Evolutionary conservation across 1,140 invertebrate species (phyloP), one percentile per base, ranked within the genome.

Genomic region (Pinna nobilis): DNA sequence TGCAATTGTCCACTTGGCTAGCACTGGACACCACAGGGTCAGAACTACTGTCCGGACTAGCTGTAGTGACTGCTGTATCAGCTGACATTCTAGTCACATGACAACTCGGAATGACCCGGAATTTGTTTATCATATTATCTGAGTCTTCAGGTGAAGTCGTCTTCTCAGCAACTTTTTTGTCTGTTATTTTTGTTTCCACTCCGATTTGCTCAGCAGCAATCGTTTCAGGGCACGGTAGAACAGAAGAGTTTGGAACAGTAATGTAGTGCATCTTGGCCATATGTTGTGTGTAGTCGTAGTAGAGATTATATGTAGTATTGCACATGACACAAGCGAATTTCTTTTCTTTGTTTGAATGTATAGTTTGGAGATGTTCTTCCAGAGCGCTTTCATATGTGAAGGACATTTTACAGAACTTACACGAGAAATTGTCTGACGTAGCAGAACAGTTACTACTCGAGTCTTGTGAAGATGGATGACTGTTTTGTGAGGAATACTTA

Each of bases 31-130:
- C 11, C 6, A 63, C 39, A 11, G 68, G 59, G 50, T 84, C 83
- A 49, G 72, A 82, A 57, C 83, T 84, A 68, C 84, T 86, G 49
- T 86, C 84, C 15, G 84, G 82, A 49, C 82, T 83, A 37, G 79
- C 80, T 44, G 74, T 70, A 1, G 79, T 79, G 3, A 79, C 79
- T 9, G 78, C 77, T 15, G 72, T 71, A 35, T 86, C 84, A 4
- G 84, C 83, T 9, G 79, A 71, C 49, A 76, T 69, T 63, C 70
- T 77, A 0, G 28, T 49, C 30, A 74, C 50, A 23, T 47, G 41
- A 50, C 47, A 66, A 18, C 23, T 20, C 64, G 47, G n/a, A 37
- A 66, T 64, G 20, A 30, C 47, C 30, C 70, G 39, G 25, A 37
- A 44, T 30, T 37, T 63, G 18, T 63, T 63, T 20, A 41, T 35